These are phyloP conservation scores for Orthosia gracilis DNA, from an alignment of 2,888 invertebrate genomes.

Conservation along the genomic window DNA sequence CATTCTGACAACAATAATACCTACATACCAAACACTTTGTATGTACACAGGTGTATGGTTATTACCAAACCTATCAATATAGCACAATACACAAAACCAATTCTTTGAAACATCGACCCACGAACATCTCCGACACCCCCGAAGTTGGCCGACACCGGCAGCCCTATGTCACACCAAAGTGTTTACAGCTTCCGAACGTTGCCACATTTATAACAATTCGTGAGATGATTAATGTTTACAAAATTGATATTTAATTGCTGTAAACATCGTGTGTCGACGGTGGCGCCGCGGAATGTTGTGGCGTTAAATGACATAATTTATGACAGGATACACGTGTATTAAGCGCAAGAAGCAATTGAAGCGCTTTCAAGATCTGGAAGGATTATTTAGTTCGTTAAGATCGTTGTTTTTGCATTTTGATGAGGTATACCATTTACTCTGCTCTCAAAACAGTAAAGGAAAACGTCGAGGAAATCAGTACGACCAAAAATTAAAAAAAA, in stretches of 20 bases:
- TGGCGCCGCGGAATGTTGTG: slow-evolving; percentile 71
- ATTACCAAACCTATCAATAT: background rate
- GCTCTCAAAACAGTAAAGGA: no score
- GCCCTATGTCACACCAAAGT: slow-evolving; percentile 55
- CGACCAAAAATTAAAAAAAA: no score
- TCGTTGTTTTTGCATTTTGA: background rate
- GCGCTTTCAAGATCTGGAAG: slow-evolving; percentile 27
- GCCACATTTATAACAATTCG: slow-evolving; percentile 78
- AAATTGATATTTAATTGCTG: slow-evolving; percentile 88
- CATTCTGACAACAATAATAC: no score
- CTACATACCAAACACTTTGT: no score
- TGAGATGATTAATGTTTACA: slow-evolving; percentile 82
- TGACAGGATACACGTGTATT: slow-evolving; percentile 65
- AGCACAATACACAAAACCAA: background rate
- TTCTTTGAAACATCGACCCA: slow-evolving; percentile 4
- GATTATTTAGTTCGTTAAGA: background rate
- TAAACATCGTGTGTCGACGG: slow-evolving; percentile 73
- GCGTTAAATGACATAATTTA: slow-evolving; percentile 78
- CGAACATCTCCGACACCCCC: slow-evolving; percentile 22
- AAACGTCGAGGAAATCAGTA: no score
- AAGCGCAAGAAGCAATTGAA: slow-evolving; percentile 44
- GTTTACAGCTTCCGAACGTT: slow-evolving; percentile 59
- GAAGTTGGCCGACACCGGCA: slow-evolving; percentile 27
- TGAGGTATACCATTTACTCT: background rate
- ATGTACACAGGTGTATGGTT: no score